Base-by-base conservation (phyloP, 2,797 vertebrate genomes). In the Triplophysa bombifrons region DNA sequence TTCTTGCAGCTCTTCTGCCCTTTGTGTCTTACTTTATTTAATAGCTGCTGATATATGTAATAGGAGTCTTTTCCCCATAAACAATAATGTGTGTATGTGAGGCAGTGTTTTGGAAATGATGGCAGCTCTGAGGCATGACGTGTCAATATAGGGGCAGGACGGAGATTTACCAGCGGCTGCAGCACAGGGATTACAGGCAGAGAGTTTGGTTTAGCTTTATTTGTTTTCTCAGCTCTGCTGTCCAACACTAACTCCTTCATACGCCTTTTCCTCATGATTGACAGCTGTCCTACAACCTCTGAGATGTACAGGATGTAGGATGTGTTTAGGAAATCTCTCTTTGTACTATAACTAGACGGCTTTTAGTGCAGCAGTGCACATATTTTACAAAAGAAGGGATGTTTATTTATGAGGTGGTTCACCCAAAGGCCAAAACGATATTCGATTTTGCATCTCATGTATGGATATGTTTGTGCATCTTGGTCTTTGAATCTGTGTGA, bases 11-110 rank as follows among this genome's bases (percentile, higher is more conserved):
- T 75, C 22, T 48, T 6, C 65, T 76, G 72, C 38, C 3, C n/a
- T 78, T 81, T 80, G 65, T 78, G 88, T 91, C 90, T 92, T 93
- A 91, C 93, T 93, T 90, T 93, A 91, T 93, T 94, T 94, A 94
- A 93, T 92, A 91, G 92, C 91, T 93, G 92, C 92, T 95, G 94
- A 95, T 94, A 93, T 94, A 94, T 94, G 90, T 92, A 94, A 93
- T 93, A 90, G 92, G 93, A 94, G 91, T 93, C 93, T 88, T 89
- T 91, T 90, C 93, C 93, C 93, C 93, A 87, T 95, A 94, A 95
- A 94, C 93, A 94, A 91, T 91, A 93, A 48, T 48, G 46, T 14
- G 12, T 48, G 10, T 73, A 9, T 66, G 48, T 61, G 75, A 46
- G 71, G 69, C 44, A 58, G 46, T 60, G 92, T 91, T 93, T 94